Percentiles rank a stretch among this genome's conserved stretches.
Conservation (phyloP, 2,888 invertebrate species). For the Lepidocyrtinus sp. region DNA sequence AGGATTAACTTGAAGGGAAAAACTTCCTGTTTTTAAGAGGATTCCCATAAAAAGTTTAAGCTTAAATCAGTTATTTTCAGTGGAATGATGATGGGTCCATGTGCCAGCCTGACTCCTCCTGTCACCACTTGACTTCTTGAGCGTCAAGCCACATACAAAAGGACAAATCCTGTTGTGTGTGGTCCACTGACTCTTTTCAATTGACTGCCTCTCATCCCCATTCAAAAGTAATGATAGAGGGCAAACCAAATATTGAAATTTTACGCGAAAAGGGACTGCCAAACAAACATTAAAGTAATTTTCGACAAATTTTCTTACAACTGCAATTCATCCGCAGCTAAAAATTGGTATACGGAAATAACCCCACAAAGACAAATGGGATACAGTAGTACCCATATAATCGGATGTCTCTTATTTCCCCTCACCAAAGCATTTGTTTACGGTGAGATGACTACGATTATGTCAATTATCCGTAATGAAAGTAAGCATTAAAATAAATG, state of each 20-base stretch:
- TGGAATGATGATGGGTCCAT: conserved; percentile 9
- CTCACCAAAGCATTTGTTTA: neutral
- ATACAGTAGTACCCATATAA: neutral
- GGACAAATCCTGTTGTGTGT: conserved; percentile 45
- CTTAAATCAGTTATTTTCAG: neutral
- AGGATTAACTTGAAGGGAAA: conserved; percentile 7
- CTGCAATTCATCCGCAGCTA: no score
- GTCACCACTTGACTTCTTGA: conserved; percentile 32
- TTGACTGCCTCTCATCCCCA: conserved; percentile 12
- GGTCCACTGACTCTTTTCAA: conserved; percentile 30
- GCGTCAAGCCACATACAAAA: conserved; percentile 13
- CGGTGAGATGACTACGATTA: conserved; percentile 40
- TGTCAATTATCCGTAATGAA: conserved; percentile 56
- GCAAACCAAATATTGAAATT: conserved; percentile 48
- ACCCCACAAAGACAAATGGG: neutral
- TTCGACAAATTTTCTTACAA: neutral
- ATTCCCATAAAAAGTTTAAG: conserved; percentile 30
- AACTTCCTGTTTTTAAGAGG: conserved; percentile 51
- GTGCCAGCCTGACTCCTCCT: conserved; percentile 40
- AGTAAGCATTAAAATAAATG: conserved; percentile 57
- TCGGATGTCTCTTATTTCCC: conserved; percentile 2
- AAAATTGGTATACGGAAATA: no score
- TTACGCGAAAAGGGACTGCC: conserved; percentile 35
- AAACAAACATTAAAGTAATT: conserved; percentile 6
- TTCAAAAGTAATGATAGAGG: conserved; percentile 23